Percentiles rank a stretch among this genome's conserved stretches.
Conservation (phyloP, 2,797 vertebrate genomes). For the Enteromius afrohamiltoni region DNA sequence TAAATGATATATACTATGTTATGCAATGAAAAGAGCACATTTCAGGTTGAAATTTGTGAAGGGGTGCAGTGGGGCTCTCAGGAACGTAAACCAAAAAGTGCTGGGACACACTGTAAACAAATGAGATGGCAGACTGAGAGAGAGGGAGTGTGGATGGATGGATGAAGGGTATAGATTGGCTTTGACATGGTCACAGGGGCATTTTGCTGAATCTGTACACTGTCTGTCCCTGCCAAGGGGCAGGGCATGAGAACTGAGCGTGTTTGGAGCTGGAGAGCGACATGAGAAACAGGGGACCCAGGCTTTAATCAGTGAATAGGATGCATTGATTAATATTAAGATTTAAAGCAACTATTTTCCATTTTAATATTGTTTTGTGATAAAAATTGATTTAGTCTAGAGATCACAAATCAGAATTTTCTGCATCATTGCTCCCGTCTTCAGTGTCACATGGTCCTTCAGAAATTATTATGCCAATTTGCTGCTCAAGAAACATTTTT, state of each 20-base stretch:
- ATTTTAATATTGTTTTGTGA: background rate
- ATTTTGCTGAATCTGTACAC: slow-evolving; percentile 59
- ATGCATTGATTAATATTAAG: background rate
- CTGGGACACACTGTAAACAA: background rate
- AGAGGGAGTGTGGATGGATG: slow-evolving; percentile 23
- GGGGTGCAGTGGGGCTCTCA: background rate
- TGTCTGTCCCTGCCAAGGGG: slow-evolving; percentile 53
- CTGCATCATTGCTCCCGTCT: background rate
- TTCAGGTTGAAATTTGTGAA: background rate
- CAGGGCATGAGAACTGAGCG: slow-evolving; percentile 47
- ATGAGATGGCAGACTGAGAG: slow-evolving; percentile 26
- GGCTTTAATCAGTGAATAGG: slow-evolving; percentile 35
- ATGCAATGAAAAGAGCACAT: background rate
- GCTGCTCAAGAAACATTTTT: background rate
- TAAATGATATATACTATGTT: background rate
- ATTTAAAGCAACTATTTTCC: background rate
- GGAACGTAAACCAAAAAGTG: background rate
- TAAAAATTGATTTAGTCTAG: background rate
- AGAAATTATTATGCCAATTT: background rate
- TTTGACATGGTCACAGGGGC: slow-evolving; percentile 54
- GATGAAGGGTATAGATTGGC: slow-evolving; percentile 52
- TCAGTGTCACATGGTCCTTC: background rate
- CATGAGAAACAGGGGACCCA: background rate
- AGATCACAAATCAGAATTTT: background rate
- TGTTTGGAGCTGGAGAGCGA: slow-evolving; percentile 10